These are phyloP conservation scores for Cryptomyrus ogoouensis DNA, from an alignment of 2,113 vertebrate genomes.

Conservation along the genomic window DNA sequence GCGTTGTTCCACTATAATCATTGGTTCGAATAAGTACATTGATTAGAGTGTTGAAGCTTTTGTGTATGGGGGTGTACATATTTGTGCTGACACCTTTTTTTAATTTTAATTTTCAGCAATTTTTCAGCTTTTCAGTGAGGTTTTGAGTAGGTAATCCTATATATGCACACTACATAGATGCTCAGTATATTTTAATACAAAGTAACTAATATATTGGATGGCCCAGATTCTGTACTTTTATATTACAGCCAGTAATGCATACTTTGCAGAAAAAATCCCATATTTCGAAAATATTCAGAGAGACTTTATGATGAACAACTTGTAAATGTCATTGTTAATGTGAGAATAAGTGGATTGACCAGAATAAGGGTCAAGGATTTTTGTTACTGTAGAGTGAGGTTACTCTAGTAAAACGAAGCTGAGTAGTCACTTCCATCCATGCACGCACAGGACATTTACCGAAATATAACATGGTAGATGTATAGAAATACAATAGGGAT, in stretches of 20 bases:
- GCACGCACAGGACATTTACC: not conserved
- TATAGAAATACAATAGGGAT: not conserved
- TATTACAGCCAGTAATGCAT: not conserved
- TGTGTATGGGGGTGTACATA: not conserved
- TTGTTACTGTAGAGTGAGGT: not conserved
- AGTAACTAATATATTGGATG: not conserved
- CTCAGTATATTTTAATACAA: not conserved
- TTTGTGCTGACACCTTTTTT: not conserved
- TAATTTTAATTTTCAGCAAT: not conserved
- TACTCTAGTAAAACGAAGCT: not conserved
- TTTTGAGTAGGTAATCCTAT: not conserved
- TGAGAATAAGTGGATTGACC: not conserved
- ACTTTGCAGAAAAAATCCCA: not conserved
- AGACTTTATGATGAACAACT: not conserved
- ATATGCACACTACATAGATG: not conserved
- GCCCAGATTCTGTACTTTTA: not conserved
- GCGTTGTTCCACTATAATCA: not conserved
- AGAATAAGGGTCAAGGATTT: not conserved
- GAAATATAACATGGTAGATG: not conserved
- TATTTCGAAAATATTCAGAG: not conserved
- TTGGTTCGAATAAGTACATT: not conserved
- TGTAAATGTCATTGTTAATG: not conserved
- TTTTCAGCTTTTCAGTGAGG: not conserved
- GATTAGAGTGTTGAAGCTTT: not conserved
- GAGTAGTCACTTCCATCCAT: not conserved